Percentiles rank a stretch among this genome's conserved stretches.
Conservation (phyloP, 2,797 vertebrate species). For the Buceros bicornis region DNA sequence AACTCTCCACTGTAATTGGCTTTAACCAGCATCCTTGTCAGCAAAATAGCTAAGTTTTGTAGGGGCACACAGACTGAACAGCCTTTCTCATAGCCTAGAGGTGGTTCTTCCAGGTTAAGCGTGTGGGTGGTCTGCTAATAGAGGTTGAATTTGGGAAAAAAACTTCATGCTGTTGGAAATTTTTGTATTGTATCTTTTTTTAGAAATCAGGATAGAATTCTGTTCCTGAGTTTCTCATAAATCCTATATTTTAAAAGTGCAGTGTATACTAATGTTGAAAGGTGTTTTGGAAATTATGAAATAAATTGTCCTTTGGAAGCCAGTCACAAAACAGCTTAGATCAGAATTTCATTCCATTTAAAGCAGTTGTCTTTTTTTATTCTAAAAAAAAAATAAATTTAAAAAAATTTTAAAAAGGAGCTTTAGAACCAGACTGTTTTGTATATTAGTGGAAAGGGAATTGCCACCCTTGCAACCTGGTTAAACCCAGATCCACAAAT, state of each 20-base stretch:
- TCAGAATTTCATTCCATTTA: background rate
- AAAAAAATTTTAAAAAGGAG: no score
- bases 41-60: slow-evolving; percentile 44
- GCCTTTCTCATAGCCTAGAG: slow-evolving; percentile 64
- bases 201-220: background rate
- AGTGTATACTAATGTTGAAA: background rate
- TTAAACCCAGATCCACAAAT: background rate
- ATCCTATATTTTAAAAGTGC: background rate
- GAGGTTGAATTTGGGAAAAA: background rate
- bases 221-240: background rate
- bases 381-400: background rate
- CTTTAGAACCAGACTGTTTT: background rate
- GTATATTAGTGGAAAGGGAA: background rate
- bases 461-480: background rate
- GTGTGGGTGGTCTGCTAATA: slow-evolving; percentile 67
- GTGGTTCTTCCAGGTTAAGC: slow-evolving; percentile 34
- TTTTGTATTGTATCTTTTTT: background rate
- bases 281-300: background rate
- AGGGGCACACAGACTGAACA: slow-evolving; percentile 19
- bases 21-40: slow-evolving; percentile 25
- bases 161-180: background rate
- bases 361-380: background rate
- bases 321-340: background rate
- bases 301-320: background rate
- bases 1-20: slow-evolving; percentile 34